Conservation (phyloP, 2,797 vertebrate genomes). For the Manis javanica region DNA sequence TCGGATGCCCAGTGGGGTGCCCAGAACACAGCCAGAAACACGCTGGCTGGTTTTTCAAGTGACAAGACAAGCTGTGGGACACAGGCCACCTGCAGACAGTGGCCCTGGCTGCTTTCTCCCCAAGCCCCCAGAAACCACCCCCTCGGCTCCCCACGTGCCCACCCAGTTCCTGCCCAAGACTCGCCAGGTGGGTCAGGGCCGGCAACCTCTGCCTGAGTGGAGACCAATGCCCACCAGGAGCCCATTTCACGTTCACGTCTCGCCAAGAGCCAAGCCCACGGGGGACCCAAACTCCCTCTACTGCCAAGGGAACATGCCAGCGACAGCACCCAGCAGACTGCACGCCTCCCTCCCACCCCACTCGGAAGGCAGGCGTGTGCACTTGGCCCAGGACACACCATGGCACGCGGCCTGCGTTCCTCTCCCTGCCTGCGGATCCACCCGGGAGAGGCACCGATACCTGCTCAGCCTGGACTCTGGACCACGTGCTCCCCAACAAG, state of each 20-base stretch:
- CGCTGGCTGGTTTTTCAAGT: rapidly evolving
- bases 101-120: not conserved
- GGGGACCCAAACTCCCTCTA: rapidly evolving
- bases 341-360: not conserved
- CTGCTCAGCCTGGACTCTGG: not conserved
- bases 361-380: not conserved
- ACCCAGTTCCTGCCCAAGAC: no score
- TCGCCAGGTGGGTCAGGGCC: not conserved
- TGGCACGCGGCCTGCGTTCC: no score
- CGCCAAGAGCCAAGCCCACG: not conserved
- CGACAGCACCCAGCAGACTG: not conserved
- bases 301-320: not conserved
- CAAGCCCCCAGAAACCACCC: no score
- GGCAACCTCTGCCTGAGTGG: not conserved
- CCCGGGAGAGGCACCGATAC: not conserved
- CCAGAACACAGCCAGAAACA: not conserved
- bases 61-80: not conserved
- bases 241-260: not conserved
- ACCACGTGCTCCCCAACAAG: not conserved
- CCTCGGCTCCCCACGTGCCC: rapidly evolving
- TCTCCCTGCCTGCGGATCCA: no score
- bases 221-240: not conserved
- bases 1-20: no score
- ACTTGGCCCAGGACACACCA: not conserved
- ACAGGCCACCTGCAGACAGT: not conserved